Evolutionary conservation across 2,797 vertebrate species (phyloP).

Genomic region (Gallinago nigripennis): DNA sequence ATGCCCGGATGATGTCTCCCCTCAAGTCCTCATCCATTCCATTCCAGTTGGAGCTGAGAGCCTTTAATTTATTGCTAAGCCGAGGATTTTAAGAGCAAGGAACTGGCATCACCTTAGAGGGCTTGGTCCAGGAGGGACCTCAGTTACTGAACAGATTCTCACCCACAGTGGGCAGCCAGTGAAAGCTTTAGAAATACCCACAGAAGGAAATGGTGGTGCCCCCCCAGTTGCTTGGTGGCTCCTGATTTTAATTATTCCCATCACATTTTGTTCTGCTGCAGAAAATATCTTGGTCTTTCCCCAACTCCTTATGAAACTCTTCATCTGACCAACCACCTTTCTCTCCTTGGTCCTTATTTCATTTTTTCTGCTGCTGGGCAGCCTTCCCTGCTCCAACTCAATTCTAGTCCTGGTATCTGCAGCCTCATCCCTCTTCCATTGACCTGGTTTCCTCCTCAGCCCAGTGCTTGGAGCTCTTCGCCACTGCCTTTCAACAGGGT

Average conservation of each 20-base stretch:
- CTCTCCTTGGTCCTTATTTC: not conserved
- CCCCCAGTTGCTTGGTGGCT: not conserved
- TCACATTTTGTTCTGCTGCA: not conserved
- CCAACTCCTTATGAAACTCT: not conserved
- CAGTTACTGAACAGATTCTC: not conserved
- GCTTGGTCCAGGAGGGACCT: not conserved
- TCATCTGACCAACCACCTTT: not conserved
- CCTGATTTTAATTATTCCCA: not conserved
- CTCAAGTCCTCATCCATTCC: not conserved
- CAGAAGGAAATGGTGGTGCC: not conserved
- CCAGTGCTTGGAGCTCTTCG: not conserved
- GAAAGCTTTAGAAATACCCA: not conserved
- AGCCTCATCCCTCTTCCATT: not conserved
- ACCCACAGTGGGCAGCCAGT: not conserved
- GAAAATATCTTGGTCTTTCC: not conserved
- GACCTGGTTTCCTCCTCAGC: not conserved
- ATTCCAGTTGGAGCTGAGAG: not conserved
- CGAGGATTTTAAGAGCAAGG: not conserved
- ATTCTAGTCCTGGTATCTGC: not conserved
- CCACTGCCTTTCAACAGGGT: not conserved
- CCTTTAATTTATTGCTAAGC: not conserved
- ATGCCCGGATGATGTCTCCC: accelerated
- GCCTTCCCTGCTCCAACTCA: not conserved
- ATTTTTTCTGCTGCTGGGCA: not conserved
- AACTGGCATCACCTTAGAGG: not conserved